Base-by-base conservation (phyloP, 92 coral and sea anemone genomes). In the Chrysogorgia sp. region DNA sequence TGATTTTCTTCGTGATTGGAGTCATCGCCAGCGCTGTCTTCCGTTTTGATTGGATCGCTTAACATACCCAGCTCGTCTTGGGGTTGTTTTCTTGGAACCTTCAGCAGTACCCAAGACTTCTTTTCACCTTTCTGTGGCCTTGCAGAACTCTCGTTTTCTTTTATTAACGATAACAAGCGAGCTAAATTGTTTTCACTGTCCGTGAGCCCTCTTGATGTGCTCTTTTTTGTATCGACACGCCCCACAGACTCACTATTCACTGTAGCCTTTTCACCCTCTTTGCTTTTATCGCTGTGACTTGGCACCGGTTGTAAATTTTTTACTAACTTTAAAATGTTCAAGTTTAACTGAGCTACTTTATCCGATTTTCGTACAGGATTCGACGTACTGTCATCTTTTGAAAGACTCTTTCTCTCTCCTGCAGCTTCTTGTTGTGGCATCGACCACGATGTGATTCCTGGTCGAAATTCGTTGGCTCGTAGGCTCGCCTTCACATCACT, bases 21-120 rank as follows among this genome's bases (percentile, higher is more conserved):
- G 10, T 35, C 53, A 21, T 53, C 79, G 40, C 35, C 22, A 40
- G 34, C 35, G 65, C 34, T 34, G 10, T 56, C 62, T 52, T 72
- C 79, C 9, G 79, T 72, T 33, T 24, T 58, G 9, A 65, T 45
- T 2, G 65, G 79, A 24, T 72, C 79, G 25, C 29, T 72, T 43
- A 72, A 72, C 79, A 72, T 72, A 2, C 79, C 79, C 5, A 72
- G 65, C 22, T 72, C 79, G 35, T 72, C 79, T 34, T 53, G 1
- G 17, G 79, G 79, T 72, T 72, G 79, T 28, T 56, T 72, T 19
- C 32, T 89, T 13, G 97, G 99, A 86, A 96, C 90, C 71, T 92
- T 91, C 41, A 96, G 76, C 26, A 96, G 85, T 71, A 96, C 99
- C 99, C 99, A 96, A 32, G 99, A 96, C 62, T 96, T 96, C 65